Evolutionary conservation across 2,113 vertebrate species (phyloP).

Genomic region (Ammodytes dubius): DNA sequence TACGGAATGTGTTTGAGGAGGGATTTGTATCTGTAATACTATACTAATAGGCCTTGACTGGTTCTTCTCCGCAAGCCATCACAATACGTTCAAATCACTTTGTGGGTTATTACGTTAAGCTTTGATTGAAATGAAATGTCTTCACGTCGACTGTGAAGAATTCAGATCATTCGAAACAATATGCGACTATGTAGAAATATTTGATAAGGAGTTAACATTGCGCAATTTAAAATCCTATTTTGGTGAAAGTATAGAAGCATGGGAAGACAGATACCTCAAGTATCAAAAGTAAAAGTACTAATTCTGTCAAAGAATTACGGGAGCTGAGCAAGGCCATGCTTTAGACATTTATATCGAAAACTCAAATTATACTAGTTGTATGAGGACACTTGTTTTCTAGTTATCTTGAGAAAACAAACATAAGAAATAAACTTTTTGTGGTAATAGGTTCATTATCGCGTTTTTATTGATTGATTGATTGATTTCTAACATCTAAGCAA

Average conservation of each 20-base stretch:
- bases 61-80: background rate
- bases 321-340: no score
- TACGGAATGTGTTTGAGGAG: background rate
- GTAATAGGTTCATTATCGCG: no score
- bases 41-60: background rate
- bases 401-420: no score
- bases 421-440: no score
- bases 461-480: no score
- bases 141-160: no score
- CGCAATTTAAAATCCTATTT: background rate
- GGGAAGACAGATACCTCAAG: background rate
- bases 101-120: no score
- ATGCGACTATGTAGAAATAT: background rate
- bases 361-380: no score
- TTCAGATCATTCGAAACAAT: background rate
- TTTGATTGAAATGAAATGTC: background rate
- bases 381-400: no score
- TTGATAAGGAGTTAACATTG: background rate
- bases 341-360: no score
- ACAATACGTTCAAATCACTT: conserved; percentile 3
- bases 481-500: no score
- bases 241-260: background rate
- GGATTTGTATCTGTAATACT: background rate
- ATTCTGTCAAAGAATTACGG: background rate
- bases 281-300: background rate